Conservation (phyloP, 2,113 vertebrate species). For the human region DNA sequence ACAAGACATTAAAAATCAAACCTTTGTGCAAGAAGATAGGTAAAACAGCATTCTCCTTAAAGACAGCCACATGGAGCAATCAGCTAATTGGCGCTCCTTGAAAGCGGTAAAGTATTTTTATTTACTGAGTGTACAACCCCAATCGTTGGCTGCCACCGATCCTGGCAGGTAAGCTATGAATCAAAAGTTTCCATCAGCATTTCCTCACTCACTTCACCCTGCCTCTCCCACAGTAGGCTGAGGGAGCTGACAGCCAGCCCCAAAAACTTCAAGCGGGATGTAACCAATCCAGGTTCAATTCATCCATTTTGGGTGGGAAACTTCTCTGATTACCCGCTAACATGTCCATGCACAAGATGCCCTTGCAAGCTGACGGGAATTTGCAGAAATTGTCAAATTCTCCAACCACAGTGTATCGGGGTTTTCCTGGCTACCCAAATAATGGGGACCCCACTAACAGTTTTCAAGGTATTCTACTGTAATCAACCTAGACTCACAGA, state of each 20-base stretch:
- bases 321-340: conserved; percentile 72
- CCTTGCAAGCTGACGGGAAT: conserved; percentile 75
- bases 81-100: conserved; percentile 84
- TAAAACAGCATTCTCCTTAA: conserved; percentile 85
- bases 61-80: conserved; percentile 82
- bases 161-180: conserved; percentile 81
- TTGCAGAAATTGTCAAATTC: conserved; percentile 78
- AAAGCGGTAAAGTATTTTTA: conserved; percentile 84
- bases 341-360: conserved; percentile 69
- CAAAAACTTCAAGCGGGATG: conserved; percentile 76
- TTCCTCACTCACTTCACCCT: conserved; percentile 49
- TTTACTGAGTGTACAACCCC: conserved; percentile 82
- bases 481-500: not conserved
- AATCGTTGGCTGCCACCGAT: conserved; percentile 79
- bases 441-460: not conserved
- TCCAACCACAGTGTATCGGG: conserved; percentile 51
- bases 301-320: conserved; percentile 77
- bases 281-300: conserved; percentile 79
- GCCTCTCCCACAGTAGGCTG: conserved; percentile 49
- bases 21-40: conserved; percentile 83
- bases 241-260: conserved; percentile 69
- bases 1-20: conserved; percentile 88
- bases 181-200: conserved; percentile 83
- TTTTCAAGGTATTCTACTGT: conserved; percentile 25
- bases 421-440: not conserved